A percentile compares a stretch with the other conserved stretches of the same genome.
phyloP scores from a whole-genome alignment of 2,888 invertebrate genomes.

The Parnassius glacialis region DNA sequence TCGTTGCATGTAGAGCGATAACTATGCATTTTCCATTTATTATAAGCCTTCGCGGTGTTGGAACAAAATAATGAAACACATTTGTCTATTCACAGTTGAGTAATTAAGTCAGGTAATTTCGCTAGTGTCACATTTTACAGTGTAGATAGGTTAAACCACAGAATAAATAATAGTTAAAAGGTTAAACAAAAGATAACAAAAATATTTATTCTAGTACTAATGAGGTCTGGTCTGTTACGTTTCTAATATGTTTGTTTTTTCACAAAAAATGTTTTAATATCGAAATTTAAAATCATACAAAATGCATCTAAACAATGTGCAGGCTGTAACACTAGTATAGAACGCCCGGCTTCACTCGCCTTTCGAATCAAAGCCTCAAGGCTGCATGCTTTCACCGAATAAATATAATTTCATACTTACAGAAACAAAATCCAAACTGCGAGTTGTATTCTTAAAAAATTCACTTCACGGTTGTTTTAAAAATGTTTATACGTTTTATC shows the following conservation, averaged over 20 bases:
- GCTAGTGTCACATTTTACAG: neutral
- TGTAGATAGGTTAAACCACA: no score
- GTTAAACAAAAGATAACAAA: no score
- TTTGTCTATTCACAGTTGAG: no score
- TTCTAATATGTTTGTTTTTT: neutral
- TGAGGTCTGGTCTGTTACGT: no score
- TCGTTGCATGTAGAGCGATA: no score
- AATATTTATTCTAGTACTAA: no score
- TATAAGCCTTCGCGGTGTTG: no score
- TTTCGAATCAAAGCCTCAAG: constrained; percentile 38
- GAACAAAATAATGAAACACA: no score
- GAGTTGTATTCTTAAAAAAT: constrained; percentile 40
- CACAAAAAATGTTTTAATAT: neutral
- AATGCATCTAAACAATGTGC: constrained; percentile 23
- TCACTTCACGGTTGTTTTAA: constrained; percentile 67
- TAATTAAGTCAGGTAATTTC: constrained; percentile 8
- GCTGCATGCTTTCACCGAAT: constrained; percentile 31
- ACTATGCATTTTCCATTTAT: no score
- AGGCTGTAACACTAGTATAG: constrained; percentile 35
- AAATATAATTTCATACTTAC: constrained; percentile 54
- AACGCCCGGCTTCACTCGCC: constrained; percentile 52
- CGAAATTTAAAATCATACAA: neutral
- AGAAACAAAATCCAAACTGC: constrained; percentile 62
- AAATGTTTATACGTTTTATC: constrained; percentile 50
- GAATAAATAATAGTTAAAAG: no score